Percentiles rank a stretch among this genome's conserved stretches.
phyloP scores from a whole-genome alignment of 2,113 vertebrate species.

The Pseudorhombus dupliciocellatus region DNA sequence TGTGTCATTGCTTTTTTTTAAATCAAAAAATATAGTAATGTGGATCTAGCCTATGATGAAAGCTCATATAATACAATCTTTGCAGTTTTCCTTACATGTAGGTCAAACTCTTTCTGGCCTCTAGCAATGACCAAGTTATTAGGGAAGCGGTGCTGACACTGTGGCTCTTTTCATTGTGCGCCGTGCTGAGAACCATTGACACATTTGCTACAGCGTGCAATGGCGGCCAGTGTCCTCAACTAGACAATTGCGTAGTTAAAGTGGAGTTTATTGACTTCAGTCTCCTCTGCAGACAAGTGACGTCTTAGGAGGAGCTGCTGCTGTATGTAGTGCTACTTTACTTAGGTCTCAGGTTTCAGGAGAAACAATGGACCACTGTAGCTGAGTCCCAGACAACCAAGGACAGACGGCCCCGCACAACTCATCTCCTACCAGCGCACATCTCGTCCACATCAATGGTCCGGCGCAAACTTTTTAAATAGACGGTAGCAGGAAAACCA shows the following conservation, averaged over 20 bases:
- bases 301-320: conserved; percentile 67
- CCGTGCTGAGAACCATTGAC: conserved; percentile 8
- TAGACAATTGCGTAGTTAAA: conserved; percentile 64
- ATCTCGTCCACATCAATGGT: conserved; percentile 82
- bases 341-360: conserved; percentile 90
- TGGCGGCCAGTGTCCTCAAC: conserved; percentile 40
- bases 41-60: too few species aligned
- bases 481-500: conserved; percentile 55
- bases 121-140: not conserved
- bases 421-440: conserved; percentile 85
- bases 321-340: conserved; percentile 84
- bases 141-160: not conserved
- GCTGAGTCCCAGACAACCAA: conserved; percentile 84
- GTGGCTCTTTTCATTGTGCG: conserved; percentile 14
- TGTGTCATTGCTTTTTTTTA: too few species aligned
- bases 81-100: too few species aligned
- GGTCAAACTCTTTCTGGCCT: too few species aligned
- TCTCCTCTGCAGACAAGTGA: conserved; percentile 68
- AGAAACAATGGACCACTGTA: conserved; percentile 88
- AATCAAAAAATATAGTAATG: too few species aligned
- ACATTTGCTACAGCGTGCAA: conserved; percentile 42
- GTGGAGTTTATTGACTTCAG: conserved; percentile 72
- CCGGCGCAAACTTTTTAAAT: conserved; percentile 79
- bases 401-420: conserved; percentile 89
- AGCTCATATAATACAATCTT: not conserved